phyloP scores from a whole-genome alignment of 37 sponge, comb jelly and placozoan species.

The Axinella damicornis region DNA sequence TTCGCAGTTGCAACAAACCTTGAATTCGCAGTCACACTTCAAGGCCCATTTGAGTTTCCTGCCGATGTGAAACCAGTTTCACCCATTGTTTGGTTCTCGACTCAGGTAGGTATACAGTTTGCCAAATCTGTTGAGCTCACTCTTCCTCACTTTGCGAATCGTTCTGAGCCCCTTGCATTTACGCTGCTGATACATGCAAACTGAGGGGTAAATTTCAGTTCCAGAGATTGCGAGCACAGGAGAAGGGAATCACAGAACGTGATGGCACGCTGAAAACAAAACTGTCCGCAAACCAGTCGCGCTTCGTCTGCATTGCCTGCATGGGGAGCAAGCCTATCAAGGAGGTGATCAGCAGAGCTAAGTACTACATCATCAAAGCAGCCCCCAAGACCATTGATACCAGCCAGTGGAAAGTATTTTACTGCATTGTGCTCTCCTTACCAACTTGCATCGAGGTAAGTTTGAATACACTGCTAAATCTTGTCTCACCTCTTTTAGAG shows the following conservation, averaged over 20 bases:
- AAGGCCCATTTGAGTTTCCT: background rate
- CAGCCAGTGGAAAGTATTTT: background rate
- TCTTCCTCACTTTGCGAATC: background rate
- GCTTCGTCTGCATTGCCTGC: background rate
- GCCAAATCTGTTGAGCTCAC: background rate
- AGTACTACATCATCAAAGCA: background rate
- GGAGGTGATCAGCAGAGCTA: background rate
- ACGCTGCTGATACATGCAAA: background rate
- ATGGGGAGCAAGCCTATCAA: too few relatives aligned
- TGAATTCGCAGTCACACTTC: background rate
- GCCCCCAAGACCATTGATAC: background rate
- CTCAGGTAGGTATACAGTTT: background rate
- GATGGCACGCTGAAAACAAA: background rate
- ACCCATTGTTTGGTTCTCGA: background rate
- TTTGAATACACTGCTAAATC: too few relatives aligned
- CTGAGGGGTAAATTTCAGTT: too few relatives aligned
- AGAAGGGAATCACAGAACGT: too few relatives aligned
- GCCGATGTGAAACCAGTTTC: slow-evolving; percentile 1
- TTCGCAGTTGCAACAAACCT: background rate
- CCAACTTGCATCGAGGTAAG: slow-evolving; percentile 2
- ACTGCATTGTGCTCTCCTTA: background rate
- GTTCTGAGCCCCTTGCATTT: background rate
- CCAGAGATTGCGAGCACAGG: too few relatives aligned
- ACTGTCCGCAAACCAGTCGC: background rate
- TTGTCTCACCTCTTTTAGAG: too few relatives aligned